Base-by-base conservation (phyloP, 2,888 invertebrate genomes). In the Lasioglossum malachurum region DNA sequence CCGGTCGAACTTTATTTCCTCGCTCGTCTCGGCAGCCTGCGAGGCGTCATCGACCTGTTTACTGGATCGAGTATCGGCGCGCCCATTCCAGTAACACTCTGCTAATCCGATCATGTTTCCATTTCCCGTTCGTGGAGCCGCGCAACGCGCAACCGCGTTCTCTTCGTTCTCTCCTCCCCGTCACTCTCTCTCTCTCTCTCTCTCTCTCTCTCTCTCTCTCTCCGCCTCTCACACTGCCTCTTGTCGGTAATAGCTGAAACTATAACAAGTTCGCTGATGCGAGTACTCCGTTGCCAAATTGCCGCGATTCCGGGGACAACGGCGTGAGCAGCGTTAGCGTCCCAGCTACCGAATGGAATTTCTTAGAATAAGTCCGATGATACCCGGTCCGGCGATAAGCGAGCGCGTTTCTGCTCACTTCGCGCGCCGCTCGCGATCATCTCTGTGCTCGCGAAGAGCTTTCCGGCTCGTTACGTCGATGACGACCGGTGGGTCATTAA, bases 231-330 rank as follows among this genome's bases (percentile, higher is more conserved):
- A 16, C 16, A 7, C 5, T 64, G 3, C 8, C 27, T 80, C 78
- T 53, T 71, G 74, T 27, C 46, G 38, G 75, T 84, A 79, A 86
- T 64, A 71, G 77, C 69, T 16, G 79, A 82, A 86, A 82, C 78
- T 82, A 53, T 85, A 84, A 82, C 89, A 84, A 87, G 80, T 82
- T 86, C 75, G 80, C 75, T 79, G 86, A 89, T 85, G 86, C 84
- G 84, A 84, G 84, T 83, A 82, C 64, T 80, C 87, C 78, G 86
- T 23, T 90, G 84, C 82, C 86, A 84, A 90, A 90, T 90, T 82
- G 79, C 86, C 79, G 64, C 86, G 90, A 86, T 86, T 84, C 73
- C 73, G 38, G n/a, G 35, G 69, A 74, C 67, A 76, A 71, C 71
- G 77, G 35, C 27, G 72, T 71, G 60, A 19, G 35, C 69, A n/a